These are phyloP conservation scores for Hyperopisus bebe DNA, from an alignment of 2,113 vertebrate species.

Conservation along the genomic window DNA sequence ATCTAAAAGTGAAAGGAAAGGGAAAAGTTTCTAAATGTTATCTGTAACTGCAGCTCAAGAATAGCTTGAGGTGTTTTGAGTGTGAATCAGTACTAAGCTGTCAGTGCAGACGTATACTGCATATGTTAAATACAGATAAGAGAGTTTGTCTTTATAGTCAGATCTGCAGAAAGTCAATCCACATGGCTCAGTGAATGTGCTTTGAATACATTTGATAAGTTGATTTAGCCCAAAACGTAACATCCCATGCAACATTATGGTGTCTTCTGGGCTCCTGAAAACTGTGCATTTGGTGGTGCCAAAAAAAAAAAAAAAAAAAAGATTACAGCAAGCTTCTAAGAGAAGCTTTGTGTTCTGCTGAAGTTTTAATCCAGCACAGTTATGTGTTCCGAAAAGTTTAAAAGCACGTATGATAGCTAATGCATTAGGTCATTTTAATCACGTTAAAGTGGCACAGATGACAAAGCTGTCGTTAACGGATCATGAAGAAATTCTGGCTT, in stretches of 20 bases:
- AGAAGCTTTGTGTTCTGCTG: not conserved
- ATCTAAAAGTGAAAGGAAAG: constrained; percentile 14
- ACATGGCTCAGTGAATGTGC: constrained; percentile 21
- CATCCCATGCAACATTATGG: not conserved
- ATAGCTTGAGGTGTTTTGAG: constrained; percentile 23
- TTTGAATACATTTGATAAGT: constrained; percentile 22
- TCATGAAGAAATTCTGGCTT: not conserved
- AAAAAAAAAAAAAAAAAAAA: not conserved
- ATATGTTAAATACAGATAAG: constrained; percentile 28
- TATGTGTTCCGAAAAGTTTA: constrained; percentile 2
- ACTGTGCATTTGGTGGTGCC: not conserved
- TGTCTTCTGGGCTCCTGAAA: constrained; percentile 13
- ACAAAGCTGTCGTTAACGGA: not conserved
- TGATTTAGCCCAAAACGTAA: constrained; percentile 13
- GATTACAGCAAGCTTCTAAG: constrained; percentile 11
- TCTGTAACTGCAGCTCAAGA: constrained; percentile 16
- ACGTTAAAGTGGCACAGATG: not conserved
- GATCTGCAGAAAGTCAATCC: constrained; percentile 13
- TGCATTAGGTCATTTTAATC: not conserved
- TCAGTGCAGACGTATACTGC: constrained; percentile 7
- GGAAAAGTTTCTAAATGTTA: constrained; percentile 21
- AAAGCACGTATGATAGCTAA: constrained; percentile 2
- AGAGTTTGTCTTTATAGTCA: constrained; percentile 7
- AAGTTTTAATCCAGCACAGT: constrained; percentile 9
- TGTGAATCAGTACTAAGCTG: not conserved